A percentile compares a stretch with the other conserved stretches of the same genome.
These are phyloP conservation scores for Pantherophis guttatus DNA, from an alignment of 2,113 vertebrate species.

Conservation along the genomic window DNA sequence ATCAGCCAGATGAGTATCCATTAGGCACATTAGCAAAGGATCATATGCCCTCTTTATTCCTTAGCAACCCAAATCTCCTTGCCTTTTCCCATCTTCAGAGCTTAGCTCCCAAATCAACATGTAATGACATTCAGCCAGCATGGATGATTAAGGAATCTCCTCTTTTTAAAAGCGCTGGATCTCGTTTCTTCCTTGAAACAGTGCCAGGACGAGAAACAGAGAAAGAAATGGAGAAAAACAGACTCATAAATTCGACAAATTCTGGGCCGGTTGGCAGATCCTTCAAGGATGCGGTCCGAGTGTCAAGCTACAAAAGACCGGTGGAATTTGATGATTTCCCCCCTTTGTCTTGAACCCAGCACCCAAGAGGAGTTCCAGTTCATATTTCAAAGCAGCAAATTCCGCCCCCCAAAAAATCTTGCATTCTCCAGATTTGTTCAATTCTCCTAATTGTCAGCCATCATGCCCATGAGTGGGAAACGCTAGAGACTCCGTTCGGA, in stretches of 20 bases:
- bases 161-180: slow-evolving; percentile 63
- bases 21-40: slow-evolving; percentile 38
- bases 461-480: neutral
- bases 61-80: slow-evolving; percentile 58
- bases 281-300: slow-evolving; percentile 43
- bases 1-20: slow-evolving; percentile 27
- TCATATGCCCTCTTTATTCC: slow-evolving; percentile 56
- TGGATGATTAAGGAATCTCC: slow-evolving; percentile 63
- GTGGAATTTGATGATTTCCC: neutral
- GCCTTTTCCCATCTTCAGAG: slow-evolving; percentile 60
- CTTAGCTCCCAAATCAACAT: slow-evolving; percentile 49
- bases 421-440: neutral
- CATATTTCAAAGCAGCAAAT: neutral
- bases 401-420: neutral
- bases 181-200: slow-evolving; percentile 58
- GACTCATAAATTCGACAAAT: slow-evolving; percentile 32
- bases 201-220: slow-evolving; percentile 9
- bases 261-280: slow-evolving; percentile 47
- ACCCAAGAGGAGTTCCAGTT: slow-evolving; percentile 15
- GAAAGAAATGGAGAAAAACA: neutral
- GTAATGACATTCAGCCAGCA: slow-evolving; percentile 61
- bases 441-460: neutral
- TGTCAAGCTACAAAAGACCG: slow-evolving; percentile 29
- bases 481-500: neutral
- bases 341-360: neutral